Evolutionary conservation across 2,113 vertebrate species (phyloP).

Genomic region (Mirounga angustirostris): DNA sequence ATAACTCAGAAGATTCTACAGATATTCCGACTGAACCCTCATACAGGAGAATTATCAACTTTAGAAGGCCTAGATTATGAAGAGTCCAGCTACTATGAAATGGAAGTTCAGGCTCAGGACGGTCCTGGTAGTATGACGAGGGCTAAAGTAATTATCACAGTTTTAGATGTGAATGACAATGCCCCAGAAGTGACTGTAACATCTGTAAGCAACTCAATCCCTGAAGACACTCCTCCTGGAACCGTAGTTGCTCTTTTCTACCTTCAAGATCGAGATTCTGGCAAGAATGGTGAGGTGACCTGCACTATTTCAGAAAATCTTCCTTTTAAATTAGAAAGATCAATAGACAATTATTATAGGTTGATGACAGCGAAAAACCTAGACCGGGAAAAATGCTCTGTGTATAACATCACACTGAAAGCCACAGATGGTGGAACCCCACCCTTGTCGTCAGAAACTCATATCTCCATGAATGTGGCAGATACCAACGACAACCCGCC

Average conservation of each 20-base stretch:
- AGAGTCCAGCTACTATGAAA: constrained; percentile 78
- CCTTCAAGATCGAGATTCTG: constrained; percentile 88
- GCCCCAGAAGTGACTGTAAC: constrained; percentile 81
- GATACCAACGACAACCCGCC: constrained; percentile 93
- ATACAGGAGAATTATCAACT: constrained; percentile 78
- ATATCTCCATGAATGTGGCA: constrained; percentile 87
- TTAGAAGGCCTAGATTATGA: constrained; percentile 82
- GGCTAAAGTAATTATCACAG: constrained; percentile 87
- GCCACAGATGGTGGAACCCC: constrained; percentile 83
- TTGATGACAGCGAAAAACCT: constrained; percentile 84
- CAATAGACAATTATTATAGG: constrained; percentile 87
- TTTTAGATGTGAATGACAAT: constrained; percentile 89
- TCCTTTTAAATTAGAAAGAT: constrained; percentile 86
- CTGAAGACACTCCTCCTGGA: constrained; percentile 85
- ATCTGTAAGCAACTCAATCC: constrained; percentile 76
- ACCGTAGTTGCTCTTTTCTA: constrained; percentile 88
- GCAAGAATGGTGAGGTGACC: constrained; percentile 85
- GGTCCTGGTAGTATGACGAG: constrained; percentile 84
- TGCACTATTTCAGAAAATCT: constrained; percentile 84
- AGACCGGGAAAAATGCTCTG: constrained; percentile 81
- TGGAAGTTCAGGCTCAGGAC: constrained; percentile 88
- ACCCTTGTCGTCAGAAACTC: constrained; percentile 84
- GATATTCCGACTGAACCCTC: constrained; percentile 76
- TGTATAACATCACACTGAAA: constrained; percentile 83
- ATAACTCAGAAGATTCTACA: constrained; percentile 71